A percentile compares a stretch with the other conserved stretches of the same genome.
These are phyloP conservation scores for Platygyra sinensis DNA, from an alignment of 64 coral and sea anemone species.

Conservation along the genomic window DNA sequence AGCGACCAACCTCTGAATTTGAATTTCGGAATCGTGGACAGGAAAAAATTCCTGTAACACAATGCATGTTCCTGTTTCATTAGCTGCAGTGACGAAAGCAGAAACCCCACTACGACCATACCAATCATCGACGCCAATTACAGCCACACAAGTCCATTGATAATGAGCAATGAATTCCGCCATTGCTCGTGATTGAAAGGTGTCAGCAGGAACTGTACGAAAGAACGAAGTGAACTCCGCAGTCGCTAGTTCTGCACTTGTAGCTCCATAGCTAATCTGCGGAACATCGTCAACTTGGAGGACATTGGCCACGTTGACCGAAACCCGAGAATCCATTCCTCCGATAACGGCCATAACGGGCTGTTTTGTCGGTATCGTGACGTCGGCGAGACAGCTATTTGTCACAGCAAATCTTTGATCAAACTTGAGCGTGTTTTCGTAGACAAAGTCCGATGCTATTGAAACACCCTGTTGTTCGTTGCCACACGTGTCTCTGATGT, in stretches of 20 bases:
- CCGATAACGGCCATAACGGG: slow-evolving; percentile 68
- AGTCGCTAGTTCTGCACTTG: slow-evolving; percentile 62
- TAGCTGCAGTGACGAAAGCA: slow-evolving; percentile 55
- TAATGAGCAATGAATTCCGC: slow-evolving; percentile 64
- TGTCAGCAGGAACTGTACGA: slow-evolving; percentile 86
- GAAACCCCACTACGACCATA: slow-evolving; percentile 76
- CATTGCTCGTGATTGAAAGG: slow-evolving; percentile 87
- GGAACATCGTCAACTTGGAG: slow-evolving; percentile 76
- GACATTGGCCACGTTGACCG: slow-evolving; percentile 81
- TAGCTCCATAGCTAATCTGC: slow-evolving; percentile 82
- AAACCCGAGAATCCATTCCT: slow-evolving; percentile 64
- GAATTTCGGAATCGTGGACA: slow-evolving; percentile 59
- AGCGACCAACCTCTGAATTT: slow-evolving; percentile 57
- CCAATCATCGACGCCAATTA: slow-evolving; percentile 75
- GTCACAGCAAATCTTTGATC: slow-evolving; percentile 47
- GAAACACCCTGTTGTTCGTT: slow-evolving; percentile 69
- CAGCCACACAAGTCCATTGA: slow-evolving; percentile 88
- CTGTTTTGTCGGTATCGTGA: not conserved
- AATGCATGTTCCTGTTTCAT: slow-evolving; percentile 64
- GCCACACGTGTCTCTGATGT: slow-evolving; percentile 86
- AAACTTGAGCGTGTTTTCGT: slow-evolving; percentile 62
- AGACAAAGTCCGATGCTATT: slow-evolving; percentile 69
- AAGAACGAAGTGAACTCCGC: slow-evolving; percentile 73
- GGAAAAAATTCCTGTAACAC: slow-evolving; percentile 67
- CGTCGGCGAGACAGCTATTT: slow-evolving; percentile 40